These are phyloP conservation scores for Amphiprion percula DNA, from an alignment of 2,113 vertebrate genomes.

Conservation along the genomic window DNA sequence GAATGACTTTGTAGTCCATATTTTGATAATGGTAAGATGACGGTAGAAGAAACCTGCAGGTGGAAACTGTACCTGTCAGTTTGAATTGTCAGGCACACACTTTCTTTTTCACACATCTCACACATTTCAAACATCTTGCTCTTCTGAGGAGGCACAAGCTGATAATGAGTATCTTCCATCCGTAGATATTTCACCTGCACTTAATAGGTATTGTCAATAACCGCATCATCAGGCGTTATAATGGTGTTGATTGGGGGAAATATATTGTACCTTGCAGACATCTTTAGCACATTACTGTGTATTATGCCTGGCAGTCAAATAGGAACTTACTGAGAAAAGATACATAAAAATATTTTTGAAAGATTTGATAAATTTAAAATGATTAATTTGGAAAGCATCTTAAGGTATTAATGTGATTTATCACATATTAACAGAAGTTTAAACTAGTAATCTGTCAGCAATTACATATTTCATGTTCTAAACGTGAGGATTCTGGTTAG, in stretches of 20 bases:
- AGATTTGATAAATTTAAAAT: too few species aligned
- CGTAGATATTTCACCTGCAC: conserved; percentile 46
- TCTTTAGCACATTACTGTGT: conserved; percentile 35
- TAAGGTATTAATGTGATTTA: too few species aligned
- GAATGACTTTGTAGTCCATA: background rate
- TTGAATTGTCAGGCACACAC: conserved; percentile 18
- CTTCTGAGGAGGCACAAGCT: conserved; percentile 39
- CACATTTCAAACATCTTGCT: conserved; percentile 42
- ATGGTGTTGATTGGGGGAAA: conserved; percentile 66
- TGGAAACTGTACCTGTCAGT: conserved; percentile 28
- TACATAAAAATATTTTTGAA: too few species aligned
- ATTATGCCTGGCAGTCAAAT: conserved; percentile 36
- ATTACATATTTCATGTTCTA: too few species aligned
- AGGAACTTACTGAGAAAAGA: background rate
- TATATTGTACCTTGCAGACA: conserved; percentile 24
- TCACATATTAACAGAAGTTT: too few species aligned
- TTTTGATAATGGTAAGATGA: conserved; percentile 22
- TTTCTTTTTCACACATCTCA: conserved; percentile 52
- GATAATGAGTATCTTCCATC: conserved; percentile 63
- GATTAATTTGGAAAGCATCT: too few species aligned
- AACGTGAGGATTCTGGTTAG: too few species aligned
- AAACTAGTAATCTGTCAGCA: too few species aligned
- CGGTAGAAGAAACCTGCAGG: conserved; percentile 16
- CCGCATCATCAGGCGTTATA: conserved; percentile 48
- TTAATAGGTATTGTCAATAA: conserved; percentile 60